These are phyloP conservation scores for Sminthopsis crassicaudata DNA, from an alignment of 2,113 vertebrate species.

Conservation along the genomic window DNA sequence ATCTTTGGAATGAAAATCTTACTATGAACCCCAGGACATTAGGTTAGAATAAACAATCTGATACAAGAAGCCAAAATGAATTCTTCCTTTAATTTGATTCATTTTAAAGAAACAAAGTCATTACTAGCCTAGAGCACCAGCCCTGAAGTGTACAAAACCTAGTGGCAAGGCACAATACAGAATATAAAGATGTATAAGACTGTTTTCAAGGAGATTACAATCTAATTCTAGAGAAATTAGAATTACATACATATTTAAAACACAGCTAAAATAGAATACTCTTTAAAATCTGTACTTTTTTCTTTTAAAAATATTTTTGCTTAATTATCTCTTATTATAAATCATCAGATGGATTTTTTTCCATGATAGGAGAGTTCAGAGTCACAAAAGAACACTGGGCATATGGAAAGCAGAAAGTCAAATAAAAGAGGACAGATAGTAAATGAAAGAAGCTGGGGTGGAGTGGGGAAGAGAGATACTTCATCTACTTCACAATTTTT, in stretches of 20 bases:
- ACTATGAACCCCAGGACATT: neutral
- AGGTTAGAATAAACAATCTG: neutral
- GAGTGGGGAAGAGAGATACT: neutral
- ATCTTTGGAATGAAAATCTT: neutral
- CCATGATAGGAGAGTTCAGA: neutral
- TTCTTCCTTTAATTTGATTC: neutral
- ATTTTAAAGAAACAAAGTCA: neutral
- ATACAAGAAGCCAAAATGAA: neutral
- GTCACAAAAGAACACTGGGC: neutral
- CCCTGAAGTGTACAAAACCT: no score
- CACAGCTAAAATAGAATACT: neutral
- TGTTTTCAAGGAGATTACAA: neutral
- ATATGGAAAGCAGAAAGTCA: neutral
- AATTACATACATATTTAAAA: neutral
- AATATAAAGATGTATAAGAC: no score
- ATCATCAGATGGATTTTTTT: neutral
- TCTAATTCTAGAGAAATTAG: neutral
- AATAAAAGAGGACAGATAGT: neutral
- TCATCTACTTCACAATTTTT: neutral
- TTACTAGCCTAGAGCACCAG: neutral
- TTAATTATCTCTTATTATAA: neutral
- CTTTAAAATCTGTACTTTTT: neutral
- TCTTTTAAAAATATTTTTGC: neutral
- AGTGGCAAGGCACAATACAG: no score
- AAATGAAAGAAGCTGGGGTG: neutral